These are phyloP conservation scores for Hoplias malabaricus DNA, from an alignment of 2,113 vertebrate genomes.

Conservation along the genomic window DNA sequence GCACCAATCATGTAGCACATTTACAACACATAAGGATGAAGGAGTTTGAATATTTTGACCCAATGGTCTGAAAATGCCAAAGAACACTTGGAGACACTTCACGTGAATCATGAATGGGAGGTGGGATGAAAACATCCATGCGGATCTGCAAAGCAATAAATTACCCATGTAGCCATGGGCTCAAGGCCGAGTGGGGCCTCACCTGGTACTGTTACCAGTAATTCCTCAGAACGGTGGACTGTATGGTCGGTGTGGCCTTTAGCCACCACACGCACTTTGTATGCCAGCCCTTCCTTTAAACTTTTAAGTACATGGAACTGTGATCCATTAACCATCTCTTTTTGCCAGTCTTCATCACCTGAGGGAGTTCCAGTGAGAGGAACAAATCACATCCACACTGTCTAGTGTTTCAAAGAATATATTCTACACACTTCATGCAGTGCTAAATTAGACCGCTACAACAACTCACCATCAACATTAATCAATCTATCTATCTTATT, in stretches of 20 bases:
- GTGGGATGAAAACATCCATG: slow-evolving; percentile 11
- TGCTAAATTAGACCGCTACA: not conserved
- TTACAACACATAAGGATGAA: not conserved
- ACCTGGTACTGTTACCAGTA: slow-evolving; percentile 92
- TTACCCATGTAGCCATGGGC: slow-evolving; percentile 27
- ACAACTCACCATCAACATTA: not conserved
- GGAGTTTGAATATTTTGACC: not conserved
- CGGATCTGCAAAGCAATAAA: slow-evolving; percentile 3
- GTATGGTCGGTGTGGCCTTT: slow-evolving; percentile 80
- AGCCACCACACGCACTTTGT: slow-evolving; percentile 91
- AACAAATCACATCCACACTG: slow-evolving; percentile 46
- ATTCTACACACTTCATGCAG: slow-evolving; percentile 38
- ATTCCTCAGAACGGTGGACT: slow-evolving; percentile 82
- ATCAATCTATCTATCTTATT: not conserved
- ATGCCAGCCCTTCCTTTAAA: slow-evolving; percentile 89
- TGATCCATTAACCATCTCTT: slow-evolving; percentile 91
- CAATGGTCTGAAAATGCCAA: slow-evolving; percentile 32
- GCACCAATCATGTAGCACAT: slow-evolving; percentile 16
- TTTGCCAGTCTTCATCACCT: slow-evolving; percentile 92
- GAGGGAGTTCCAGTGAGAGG: slow-evolving; percentile 76
- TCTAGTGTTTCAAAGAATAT: not conserved
- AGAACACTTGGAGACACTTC: not conserved
- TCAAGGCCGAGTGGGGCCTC: slow-evolving; percentile 73
- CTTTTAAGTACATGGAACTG: slow-evolving; percentile 87
- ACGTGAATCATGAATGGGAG: slow-evolving; percentile 3